phyloP scores from a whole-genome alignment of 2,113 vertebrate genomes.

The Echinops telfairi region DNA sequence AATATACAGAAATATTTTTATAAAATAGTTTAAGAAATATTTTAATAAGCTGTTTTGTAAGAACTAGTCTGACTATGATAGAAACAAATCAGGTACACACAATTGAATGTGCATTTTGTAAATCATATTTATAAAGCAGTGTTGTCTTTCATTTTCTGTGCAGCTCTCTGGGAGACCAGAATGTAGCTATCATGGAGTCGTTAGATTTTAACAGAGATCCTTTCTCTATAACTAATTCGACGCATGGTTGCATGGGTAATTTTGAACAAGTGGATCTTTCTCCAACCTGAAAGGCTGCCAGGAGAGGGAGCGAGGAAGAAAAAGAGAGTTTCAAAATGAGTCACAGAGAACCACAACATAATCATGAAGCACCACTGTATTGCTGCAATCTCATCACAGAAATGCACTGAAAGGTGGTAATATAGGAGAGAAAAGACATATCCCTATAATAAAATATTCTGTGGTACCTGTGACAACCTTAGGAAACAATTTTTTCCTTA shows the following conservation, averaged over 20 bases:
- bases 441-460: neutral
- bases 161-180: slow-evolving; percentile 67
- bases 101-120: slow-evolving; percentile 39
- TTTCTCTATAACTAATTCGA: slow-evolving; percentile 82
- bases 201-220: slow-evolving; percentile 80
- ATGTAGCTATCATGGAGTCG: slow-evolving; percentile 50
- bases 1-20: slow-evolving; percentile 4
- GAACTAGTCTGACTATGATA: neutral
- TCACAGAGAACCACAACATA: slow-evolving; percentile 68
- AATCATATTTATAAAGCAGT: slow-evolving; percentile 28
- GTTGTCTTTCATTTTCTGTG: slow-evolving; percentile 30
- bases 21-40: neutral
- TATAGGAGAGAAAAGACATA: neutral
- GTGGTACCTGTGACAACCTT: slow-evolving; percentile 7
- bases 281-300: slow-evolving; percentile 80
- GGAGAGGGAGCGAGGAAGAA: slow-evolving; percentile 66
- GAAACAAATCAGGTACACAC: neutral
- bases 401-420: slow-evolving; percentile 57
- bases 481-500: slow-evolving; percentile 41
- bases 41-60: slow-evolving; percentile 31
- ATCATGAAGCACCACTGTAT: slow-evolving; percentile 52
- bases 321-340: slow-evolving; percentile 74
- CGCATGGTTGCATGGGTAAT: slow-evolving; percentile 79
- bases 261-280: slow-evolving; percentile 84
- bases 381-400: slow-evolving; percentile 56